Evolutionary conservation across 2,113 vertebrate species (phyloP).

Genomic region (Anoura caudifer): DNA sequence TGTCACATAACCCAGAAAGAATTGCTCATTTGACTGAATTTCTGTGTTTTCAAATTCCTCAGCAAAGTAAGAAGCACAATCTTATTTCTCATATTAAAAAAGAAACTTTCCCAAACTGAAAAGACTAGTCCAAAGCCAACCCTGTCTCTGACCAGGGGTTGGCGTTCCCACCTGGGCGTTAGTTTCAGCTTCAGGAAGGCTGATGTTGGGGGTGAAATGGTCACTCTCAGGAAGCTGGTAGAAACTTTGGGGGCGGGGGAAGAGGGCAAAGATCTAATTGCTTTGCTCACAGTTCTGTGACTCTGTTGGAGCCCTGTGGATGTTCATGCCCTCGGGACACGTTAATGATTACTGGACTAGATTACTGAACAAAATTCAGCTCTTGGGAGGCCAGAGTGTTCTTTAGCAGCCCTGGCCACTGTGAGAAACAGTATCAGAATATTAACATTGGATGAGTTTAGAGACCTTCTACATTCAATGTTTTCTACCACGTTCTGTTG

Average conservation of each 20-base stretch:
- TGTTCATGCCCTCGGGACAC: not conserved
- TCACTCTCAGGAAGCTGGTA: not conserved
- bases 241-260: not conserved
- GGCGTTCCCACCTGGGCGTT: not conserved
- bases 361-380: slow-evolving; percentile 33
- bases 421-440: not conserved
- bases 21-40: not conserved
- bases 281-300: slow-evolving; percentile 40
- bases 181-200: not conserved
- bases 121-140: not conserved
- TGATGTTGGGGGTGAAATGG: not conserved
- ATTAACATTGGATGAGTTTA: not conserved
- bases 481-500: not conserved
- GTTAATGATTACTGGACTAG: slow-evolving; percentile 41
- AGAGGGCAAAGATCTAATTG: slow-evolving; percentile 27
- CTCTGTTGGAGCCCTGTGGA: not conserved
- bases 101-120: not conserved
- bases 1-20: not conserved
- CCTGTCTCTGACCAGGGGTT: not conserved
- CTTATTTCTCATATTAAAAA: not conserved
- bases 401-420: not conserved
- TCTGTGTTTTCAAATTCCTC: slow-evolving; percentile 34
- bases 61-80: not conserved
- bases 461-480: not conserved
- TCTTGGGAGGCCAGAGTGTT: slow-evolving; percentile 17